phyloP scores from a whole-genome alignment of 2,888 invertebrate genomes.

The Agrotis segetum region DNA sequence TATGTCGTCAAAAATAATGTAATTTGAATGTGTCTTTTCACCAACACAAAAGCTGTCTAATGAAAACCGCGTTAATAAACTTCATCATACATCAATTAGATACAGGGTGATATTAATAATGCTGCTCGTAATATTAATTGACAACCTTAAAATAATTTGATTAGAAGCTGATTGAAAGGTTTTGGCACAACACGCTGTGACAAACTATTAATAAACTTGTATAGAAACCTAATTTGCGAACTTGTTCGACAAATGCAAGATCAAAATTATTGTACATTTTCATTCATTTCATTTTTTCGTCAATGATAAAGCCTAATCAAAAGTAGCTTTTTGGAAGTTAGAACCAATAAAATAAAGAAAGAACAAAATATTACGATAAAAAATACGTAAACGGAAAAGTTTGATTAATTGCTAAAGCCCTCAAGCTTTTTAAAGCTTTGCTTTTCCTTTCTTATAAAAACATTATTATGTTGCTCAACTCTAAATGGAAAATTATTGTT shows the following conservation, averaged over 20 bases:
- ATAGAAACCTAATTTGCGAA: constrained; percentile 18
- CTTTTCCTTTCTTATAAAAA: no score
- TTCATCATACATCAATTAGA: neutral
- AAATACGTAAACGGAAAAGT: neutral
- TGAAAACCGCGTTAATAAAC: constrained; percentile 6
- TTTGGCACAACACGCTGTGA: constrained; percentile 29
- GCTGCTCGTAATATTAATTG: constrained; percentile 25
- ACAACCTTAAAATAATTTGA: constrained; percentile 23
- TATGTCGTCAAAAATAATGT: neutral
- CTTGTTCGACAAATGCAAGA: neutral
- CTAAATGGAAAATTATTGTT: neutral
- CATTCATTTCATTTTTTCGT: no score
- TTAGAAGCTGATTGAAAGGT: constrained; percentile 33
- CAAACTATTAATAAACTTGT: constrained; percentile 21
- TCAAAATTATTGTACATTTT: no score
- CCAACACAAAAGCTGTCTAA: neutral
- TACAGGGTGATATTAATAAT: constrained; percentile 12
- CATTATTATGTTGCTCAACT: neutral
- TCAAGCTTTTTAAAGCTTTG: neutral
- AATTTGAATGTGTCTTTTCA: neutral
- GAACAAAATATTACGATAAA: neutral
- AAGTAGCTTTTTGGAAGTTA: neutral
- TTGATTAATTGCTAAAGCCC: neutral
- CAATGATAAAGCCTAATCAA: constrained; percentile 1
- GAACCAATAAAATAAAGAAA: neutral